Conservation (phyloP, 2,888 invertebrate species). For the Stomorhina lunata region DNA sequence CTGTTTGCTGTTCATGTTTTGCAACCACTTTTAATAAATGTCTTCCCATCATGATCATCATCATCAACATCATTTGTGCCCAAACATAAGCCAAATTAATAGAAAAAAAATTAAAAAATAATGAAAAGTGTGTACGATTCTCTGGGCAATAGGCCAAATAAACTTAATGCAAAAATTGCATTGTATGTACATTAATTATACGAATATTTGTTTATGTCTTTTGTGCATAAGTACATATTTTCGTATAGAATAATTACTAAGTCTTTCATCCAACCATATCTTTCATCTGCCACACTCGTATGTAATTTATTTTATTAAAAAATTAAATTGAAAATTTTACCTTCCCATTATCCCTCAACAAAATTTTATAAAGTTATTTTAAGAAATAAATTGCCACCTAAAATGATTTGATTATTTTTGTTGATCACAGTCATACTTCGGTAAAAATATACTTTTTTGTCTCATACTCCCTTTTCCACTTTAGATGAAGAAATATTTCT, state of each 20-base stretch:
- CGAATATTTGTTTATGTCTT: too few relatives aligned
- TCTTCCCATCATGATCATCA: too few relatives aligned
- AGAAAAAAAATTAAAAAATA: not conserved
- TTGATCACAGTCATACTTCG: too few relatives aligned
- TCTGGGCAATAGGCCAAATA: slow-evolving; percentile 64
- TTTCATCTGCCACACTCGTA: not conserved
- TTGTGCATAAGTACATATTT: not conserved
- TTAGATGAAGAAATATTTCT: too few relatives aligned
- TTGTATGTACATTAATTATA: slow-evolving; percentile 9
- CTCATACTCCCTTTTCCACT: too few relatives aligned
- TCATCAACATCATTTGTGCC: too few relatives aligned
- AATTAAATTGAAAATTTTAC: too few relatives aligned
- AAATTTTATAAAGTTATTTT: not conserved
- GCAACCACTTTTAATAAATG: slow-evolving; percentile 61
- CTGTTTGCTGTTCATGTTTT: slow-evolving; percentile 48
- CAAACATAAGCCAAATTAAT: slow-evolving; percentile 29
- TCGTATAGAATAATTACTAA: slow-evolving; percentile 24
- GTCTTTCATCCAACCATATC: slow-evolving; percentile 25
- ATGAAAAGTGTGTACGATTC: slow-evolving; percentile 28
- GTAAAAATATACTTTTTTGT: too few relatives aligned
- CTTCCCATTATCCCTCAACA: not conserved
- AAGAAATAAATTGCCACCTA: not conserved
- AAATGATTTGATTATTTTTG: too few relatives aligned
- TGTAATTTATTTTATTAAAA: not conserved
- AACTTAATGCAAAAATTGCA: slow-evolving; percentile 39